Evolutionary conservation across 2,113 vertebrate genomes (phyloP), one percentile per base, ranked within the genome.

Genomic region (Xiphophorus maculatus): DNA sequence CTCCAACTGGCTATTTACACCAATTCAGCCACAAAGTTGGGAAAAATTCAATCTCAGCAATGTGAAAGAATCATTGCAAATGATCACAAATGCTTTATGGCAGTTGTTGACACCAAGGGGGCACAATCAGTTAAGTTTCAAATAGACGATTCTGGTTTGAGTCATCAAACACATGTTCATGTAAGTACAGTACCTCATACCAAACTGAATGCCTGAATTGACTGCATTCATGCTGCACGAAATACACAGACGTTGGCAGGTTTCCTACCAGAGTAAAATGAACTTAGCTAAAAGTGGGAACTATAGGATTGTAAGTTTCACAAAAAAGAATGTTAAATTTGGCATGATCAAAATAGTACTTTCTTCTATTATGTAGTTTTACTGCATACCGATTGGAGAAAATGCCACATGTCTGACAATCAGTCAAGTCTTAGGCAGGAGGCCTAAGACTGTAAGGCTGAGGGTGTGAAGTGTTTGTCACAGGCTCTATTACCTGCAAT

Each of bases 401-500:
- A 25, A 54, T 54, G 11, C 51, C 25, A 58, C 6, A 9, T 0
- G 14, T 28, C 17, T 42, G 35, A 51, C 30, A n/a, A n/a, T 10
- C n/a, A 32, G 58, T 69, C 40, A 58, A 27, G 51, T 35, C 51
- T 37, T 28, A 28, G 27, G 27, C 27, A n/a, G n/a, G n/a, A n/a
- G n/a, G 27, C 27, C 27, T 28, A 28, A 28, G 27, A 28, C 27
- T 28, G 27, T 28, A 28, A 66, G 12, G 28, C 28, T 63, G 69
- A 62, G 14, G 33, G 25, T 14, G 37, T 42, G 63, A 63, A 48
- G 63, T 44, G 66, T 82, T 78, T 54, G 74, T 88, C 75, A 72
- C 76, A 27, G 71, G 42, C 69, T 81, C 30, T 37, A 76, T 84
- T 58, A 80, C 82, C 67, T 65, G 76, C 77, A 70, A 66, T 73